These are phyloP conservation scores for Brotula barbata DNA, from an alignment of 2,797 vertebrate species.

Conservation along the genomic window DNA sequence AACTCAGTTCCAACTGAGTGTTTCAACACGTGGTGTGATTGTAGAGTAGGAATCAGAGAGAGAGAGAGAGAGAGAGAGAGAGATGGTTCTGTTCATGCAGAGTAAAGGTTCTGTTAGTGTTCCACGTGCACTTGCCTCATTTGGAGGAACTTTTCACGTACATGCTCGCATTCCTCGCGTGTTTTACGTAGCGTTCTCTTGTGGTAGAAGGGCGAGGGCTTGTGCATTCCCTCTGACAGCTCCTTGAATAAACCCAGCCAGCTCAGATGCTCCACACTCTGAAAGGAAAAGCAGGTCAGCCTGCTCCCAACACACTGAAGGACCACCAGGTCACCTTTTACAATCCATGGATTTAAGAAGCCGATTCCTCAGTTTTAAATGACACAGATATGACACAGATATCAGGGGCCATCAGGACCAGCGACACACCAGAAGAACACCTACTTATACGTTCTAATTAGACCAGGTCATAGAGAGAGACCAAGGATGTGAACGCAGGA, in stretches of 20 bases:
- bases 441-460: no score
- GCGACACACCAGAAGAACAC: no score
- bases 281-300: background rate
- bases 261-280: slow-evolving; percentile 83
- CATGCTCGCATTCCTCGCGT: slow-evolving; percentile 78
- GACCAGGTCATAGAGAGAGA: no score
- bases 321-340: background rate
- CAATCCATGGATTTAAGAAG: no score
- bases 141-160: slow-evolving; percentile 78
- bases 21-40: no score
- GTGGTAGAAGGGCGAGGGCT: slow-evolving; percentile 83
- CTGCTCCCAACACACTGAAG: background rate
- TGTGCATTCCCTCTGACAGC: slow-evolving; percentile 75
- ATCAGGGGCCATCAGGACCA: no score
- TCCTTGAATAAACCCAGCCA: slow-evolving; percentile 84
- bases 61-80: no score
- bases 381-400: no score
- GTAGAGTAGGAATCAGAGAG: no score
- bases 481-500: no score
- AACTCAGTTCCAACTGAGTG: no score
- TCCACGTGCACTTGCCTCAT: slow-evolving; percentile 71
- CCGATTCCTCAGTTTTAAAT: no score
- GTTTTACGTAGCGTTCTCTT: slow-evolving; percentile 78
- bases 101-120: background rate
- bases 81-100: background rate